These are phyloP conservation scores for Eurystomus glaucurus DNA, from an alignment of 2,797 vertebrate genomes.

Conservation along the genomic window DNA sequence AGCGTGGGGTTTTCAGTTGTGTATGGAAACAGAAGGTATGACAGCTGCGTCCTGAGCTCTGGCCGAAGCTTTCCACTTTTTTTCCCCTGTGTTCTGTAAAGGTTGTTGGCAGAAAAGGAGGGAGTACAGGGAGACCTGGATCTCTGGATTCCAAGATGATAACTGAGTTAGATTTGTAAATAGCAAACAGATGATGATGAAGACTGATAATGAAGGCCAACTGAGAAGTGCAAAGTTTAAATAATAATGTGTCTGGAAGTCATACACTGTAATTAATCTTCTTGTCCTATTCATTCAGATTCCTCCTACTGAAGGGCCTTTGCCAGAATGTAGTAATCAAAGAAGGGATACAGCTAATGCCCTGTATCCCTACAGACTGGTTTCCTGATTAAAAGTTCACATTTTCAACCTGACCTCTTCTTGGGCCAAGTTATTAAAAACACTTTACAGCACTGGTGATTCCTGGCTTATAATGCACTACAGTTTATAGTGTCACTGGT, in stretches of 20 bases:
- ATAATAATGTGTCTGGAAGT: constrained; percentile 74
- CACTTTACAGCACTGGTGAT: not conserved
- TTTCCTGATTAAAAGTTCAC: constrained; percentile 52
- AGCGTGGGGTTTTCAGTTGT: not conserved
- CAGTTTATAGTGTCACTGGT: not conserved
- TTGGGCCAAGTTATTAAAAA: not conserved
- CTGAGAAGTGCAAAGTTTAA: constrained; percentile 75
- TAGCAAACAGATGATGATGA: constrained; percentile 70
- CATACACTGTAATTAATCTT: constrained; percentile 66
- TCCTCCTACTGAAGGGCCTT: constrained; percentile 25
- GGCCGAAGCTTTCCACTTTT: not conserved
- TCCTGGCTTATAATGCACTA: not conserved
- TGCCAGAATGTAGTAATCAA: constrained; percentile 49
- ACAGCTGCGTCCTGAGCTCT: not conserved
- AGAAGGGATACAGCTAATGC: constrained; percentile 15
- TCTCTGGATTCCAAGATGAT: constrained; percentile 35
- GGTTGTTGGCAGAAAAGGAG: not conserved
- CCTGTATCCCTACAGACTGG: not conserved
- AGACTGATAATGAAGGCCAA: constrained; percentile 70
- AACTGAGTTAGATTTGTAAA: constrained; percentile 65
- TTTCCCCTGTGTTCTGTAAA: not conserved
- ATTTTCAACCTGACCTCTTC: constrained; percentile 14
- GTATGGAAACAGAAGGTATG: not conserved
- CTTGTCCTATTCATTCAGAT: constrained; percentile 56
- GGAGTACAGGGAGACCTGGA: not conserved